Evolutionary conservation across 1,140 invertebrate genomes (phyloP).

Genomic region (Aphelinus atriplicis): DNA sequence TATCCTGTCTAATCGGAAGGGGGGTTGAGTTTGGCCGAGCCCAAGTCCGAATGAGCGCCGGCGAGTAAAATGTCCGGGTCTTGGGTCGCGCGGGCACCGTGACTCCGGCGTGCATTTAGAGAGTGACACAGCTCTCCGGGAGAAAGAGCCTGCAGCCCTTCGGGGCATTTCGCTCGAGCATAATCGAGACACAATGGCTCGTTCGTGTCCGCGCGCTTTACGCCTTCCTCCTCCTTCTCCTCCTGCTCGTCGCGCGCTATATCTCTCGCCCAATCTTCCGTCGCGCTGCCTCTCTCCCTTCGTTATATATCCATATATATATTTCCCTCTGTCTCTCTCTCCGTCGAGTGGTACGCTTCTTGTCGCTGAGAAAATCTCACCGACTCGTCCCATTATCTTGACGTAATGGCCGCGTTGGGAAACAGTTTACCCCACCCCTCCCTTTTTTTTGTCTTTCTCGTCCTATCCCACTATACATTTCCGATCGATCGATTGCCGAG

Average conservation of each 20-base stretch:
- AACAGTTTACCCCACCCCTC: too few relatives aligned
- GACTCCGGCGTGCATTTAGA: constrained; percentile 9
- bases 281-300: not conserved
- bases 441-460: too few relatives aligned
- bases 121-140: constrained; percentile 4
- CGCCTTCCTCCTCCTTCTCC: not conserved
- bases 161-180: constrained; percentile 26
- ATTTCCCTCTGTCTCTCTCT: constrained; percentile 9
- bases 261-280: constrained; percentile 12
- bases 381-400: constrained; percentile 16
- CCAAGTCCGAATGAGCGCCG: too few relatives aligned
- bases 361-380: not conserved
- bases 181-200: constrained; percentile 42
- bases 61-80: not conserved
- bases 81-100: constrained; percentile 6
- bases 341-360: not conserved
- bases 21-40: too few relatives aligned
- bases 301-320: too few relatives aligned
- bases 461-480: too few relatives aligned
- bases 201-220: constrained; percentile 20
- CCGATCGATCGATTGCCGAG: too few relatives aligned
- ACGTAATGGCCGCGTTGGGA: not conserved
- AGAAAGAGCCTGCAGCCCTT: constrained; percentile 13
- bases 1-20: too few relatives aligned
- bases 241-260: not conserved